A percentile compares a stretch with the other conserved stretches of the same genome.
Evolutionary conservation across 2,113 vertebrate species (phyloP).

Genomic region (Oncorhynchus clarkii): DNA sequence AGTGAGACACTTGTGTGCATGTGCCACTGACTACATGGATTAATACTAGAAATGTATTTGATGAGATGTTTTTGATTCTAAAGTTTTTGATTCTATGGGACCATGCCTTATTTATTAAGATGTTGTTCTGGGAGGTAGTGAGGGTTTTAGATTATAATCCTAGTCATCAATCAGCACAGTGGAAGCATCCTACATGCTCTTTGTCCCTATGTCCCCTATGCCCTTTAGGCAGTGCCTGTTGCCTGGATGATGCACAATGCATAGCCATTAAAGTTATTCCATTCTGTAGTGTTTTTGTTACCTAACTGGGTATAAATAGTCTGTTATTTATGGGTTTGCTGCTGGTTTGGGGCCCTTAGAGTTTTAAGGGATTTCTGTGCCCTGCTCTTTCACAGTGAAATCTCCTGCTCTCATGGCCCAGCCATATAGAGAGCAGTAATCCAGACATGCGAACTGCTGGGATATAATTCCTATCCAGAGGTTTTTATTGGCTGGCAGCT

Average conservation of each 20-base stretch:
- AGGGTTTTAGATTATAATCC: not conserved
- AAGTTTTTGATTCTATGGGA: not conserved
- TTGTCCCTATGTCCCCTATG: too few species aligned
- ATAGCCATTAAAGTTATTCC: not conserved
- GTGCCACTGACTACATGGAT: too few species aligned
- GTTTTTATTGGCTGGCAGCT: slow-evolving; percentile 46
- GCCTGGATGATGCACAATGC: too few species aligned
- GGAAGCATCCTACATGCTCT: too few species aligned
- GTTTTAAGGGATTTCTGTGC: slow-evolving; percentile 52
- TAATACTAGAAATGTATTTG: too few species aligned
- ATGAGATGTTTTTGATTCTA: not conserved
- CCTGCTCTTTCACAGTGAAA: slow-evolving; percentile 40
- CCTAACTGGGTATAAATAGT: slow-evolving; percentile 45
- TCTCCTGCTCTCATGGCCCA: slow-evolving; percentile 53
- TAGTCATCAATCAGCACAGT: too few species aligned
- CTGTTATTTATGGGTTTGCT: slow-evolving; percentile 34
- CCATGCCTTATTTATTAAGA: not conserved
- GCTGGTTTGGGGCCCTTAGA: slow-evolving; percentile 34
- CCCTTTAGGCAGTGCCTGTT: too few species aligned
- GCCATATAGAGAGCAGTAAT: slow-evolving; percentile 56
- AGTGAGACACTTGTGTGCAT: too few species aligned
- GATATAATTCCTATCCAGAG: slow-evolving; percentile 48
- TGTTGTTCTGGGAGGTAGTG: not conserved
- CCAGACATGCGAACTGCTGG: slow-evolving; percentile 60
- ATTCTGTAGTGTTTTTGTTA: slow-evolving; percentile 19